Evolutionary conservation across 2,113 vertebrate genomes (phyloP), one percentile per base, ranked within the genome.

Genomic region (Callocephalon fimbriatum): DNA sequence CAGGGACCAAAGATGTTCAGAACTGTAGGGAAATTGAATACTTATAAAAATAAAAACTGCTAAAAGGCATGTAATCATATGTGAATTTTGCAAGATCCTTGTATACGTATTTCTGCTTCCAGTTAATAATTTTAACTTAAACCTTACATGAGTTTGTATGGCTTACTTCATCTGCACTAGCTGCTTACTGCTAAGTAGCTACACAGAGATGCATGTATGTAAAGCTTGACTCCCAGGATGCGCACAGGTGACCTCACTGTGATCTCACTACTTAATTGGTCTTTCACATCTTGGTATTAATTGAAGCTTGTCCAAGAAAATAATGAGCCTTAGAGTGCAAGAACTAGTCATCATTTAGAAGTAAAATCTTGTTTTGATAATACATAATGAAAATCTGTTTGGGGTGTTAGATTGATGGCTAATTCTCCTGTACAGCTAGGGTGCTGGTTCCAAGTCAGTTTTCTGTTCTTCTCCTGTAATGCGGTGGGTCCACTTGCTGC

Each of bases 221-320:
- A 86, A 73, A 90, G 72, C 31, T 7, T 35, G 53, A 9, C 40
- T 92, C 23, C 20, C 40, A 50, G 2, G 71, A 32, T 66, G 32
- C 23, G 47, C 20, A 12, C 12, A 47, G 20, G 26, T 71, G 63
- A 44, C 67, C 21, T 47, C 37, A 22, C 10, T 62, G 45, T 75
- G 68, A 79, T 51, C 59, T 84, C 42, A 26, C 40, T 67, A 37
- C 27, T 86, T 82, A 63, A 70, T 45, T 73, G 50, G 17, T 80
- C 58, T 82, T 92, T 84, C 35, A 23, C 14, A 56, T 78, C 38
- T 67, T 81, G 29, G 32, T 81, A 44, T 38, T 42, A 91, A 70
- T 83, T 76, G 67, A 75, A 76, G 45, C 26, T 65, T 81, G 10
- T 89, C 90, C 21, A 78, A 72, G 56, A 79, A 94, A 68, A 82